phyloP scores from a whole-genome alignment of 2,888 invertebrate genomes.

The Lordiphosa fenestrarum region DNA sequence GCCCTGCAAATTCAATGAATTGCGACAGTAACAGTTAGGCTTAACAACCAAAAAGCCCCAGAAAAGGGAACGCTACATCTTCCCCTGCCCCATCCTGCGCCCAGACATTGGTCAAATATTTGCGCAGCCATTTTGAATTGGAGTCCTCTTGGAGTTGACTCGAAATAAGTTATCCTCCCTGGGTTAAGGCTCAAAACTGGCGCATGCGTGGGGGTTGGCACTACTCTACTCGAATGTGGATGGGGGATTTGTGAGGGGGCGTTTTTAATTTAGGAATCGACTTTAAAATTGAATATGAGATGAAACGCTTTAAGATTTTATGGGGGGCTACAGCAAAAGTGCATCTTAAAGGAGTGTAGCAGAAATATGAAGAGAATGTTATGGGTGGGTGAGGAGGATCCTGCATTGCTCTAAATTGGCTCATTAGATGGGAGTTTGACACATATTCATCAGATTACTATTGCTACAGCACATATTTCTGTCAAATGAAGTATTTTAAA shows the following conservation, averaged over 20 bases:
- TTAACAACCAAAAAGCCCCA: slow-evolving; percentile 43
- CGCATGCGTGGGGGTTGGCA: slow-evolving; percentile 54
- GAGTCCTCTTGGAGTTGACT: slow-evolving; percentile 30
- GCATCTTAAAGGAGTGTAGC: too few species aligned
- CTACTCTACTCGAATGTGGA: slow-evolving; percentile 39
- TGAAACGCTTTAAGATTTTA: slow-evolving; percentile 3
- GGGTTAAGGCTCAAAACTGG: slow-evolving; percentile 13
- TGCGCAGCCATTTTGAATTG: slow-evolving; percentile 79
- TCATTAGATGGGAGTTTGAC: too few species aligned
- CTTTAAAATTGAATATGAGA: slow-evolving; percentile 9
- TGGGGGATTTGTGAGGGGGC: slow-evolving; percentile 4
- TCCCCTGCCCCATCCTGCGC: slow-evolving; percentile 2
- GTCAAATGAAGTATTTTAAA: too few species aligned
- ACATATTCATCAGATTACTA: too few species aligned
- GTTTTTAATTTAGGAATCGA: slow-evolving; percentile 6
- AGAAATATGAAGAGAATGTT: too few species aligned
- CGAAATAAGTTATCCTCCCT: slow-evolving; percentile 22
- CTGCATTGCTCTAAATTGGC: too few species aligned
- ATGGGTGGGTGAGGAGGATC: too few species aligned
- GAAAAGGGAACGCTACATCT: not conserved
- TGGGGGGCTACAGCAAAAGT: not conserved
- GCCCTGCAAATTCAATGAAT: slow-evolving; percentile 75
- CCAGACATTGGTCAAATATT: slow-evolving; percentile 74
- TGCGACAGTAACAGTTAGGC: slow-evolving; percentile 73
- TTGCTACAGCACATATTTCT: too few species aligned